A percentile compares a stretch with the other conserved stretches of the same genome.
Conservation (phyloP, 2,797 vertebrate species). For the Pangasius mekongensis region DNA sequence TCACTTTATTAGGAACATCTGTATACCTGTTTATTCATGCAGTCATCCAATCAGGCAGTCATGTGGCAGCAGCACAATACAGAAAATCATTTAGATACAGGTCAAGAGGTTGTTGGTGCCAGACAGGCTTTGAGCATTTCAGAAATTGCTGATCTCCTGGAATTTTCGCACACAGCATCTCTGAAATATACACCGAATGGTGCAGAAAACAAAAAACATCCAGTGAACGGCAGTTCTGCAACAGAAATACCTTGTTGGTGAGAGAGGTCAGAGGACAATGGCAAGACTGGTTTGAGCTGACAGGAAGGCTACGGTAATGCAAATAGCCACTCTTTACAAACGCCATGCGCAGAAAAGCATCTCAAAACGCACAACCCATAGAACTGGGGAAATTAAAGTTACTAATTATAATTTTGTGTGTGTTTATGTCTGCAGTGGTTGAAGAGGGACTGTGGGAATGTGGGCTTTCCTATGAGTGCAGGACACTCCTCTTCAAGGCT, state of each 20-base stretch:
- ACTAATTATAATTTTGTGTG: background rate
- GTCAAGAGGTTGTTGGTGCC: background rate
- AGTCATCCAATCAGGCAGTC: background rate
- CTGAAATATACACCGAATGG: background rate
- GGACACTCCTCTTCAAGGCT: conserved; percentile 97
- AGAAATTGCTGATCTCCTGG: background rate
- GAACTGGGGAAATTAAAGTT: background rate
- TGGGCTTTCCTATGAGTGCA: conserved; percentile 95
- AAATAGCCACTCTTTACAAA: background rate
- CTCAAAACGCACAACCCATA: background rate
- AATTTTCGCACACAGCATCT: background rate
- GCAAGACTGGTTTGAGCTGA: background rate
- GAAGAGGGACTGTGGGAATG: conserved; percentile 97
- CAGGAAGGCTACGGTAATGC: background rate
- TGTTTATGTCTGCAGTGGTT: conserved; percentile 78
- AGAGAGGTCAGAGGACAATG: background rate
- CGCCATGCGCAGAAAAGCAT: background rate
- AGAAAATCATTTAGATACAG: background rate
- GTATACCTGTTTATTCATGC: background rate
- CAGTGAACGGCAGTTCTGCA: background rate
- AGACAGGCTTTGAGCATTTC: background rate
- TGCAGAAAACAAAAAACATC: background rate
- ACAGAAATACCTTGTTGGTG: background rate
- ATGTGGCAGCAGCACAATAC: background rate
- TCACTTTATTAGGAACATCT: background rate